Evolutionary conservation across 2,797 vertebrate genomes (phyloP).

Genomic region (Paratrypauchen microcephalus): DNA sequence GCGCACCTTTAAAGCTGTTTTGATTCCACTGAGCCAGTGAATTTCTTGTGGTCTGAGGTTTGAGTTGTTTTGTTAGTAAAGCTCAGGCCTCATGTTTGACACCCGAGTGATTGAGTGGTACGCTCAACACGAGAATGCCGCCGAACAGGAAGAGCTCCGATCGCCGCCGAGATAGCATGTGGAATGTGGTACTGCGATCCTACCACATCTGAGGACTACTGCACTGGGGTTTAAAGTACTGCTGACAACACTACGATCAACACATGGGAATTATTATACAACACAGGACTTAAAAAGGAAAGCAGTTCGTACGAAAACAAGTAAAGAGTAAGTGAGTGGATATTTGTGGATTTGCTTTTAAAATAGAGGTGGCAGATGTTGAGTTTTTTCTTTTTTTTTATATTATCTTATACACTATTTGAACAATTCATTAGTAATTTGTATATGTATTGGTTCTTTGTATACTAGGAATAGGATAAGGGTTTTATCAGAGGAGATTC

Average conservation of each 20-base stretch:
- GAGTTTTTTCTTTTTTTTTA: no score
- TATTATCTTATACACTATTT: no score
- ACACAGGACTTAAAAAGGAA: neutral
- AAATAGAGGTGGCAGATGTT: no score
- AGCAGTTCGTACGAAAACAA: neutral
- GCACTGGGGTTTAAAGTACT: neutral
- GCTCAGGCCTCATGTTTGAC: conserved; percentile 16
- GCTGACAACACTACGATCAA: neutral
- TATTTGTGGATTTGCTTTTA: neutral
- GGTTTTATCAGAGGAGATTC: no score
- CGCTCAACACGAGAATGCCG: conserved; percentile 46
- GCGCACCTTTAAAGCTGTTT: no score
- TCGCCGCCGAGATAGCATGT: neutral
- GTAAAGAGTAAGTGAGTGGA: neutral
- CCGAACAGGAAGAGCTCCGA: conserved; percentile 50
- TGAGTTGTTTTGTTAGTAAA: conserved; percentile 9
- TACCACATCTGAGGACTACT: neutral
- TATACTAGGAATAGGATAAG: no score
- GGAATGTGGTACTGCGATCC: neutral
- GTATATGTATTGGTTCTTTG: no score
- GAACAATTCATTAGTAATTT: no score
- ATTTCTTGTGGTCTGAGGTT: conserved; percentile 14
- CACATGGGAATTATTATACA: neutral
- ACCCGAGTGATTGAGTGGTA: conserved; percentile 16
- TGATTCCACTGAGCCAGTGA: conserved; percentile 7